Evolutionary conservation across 1,140 invertebrate species (phyloP), one percentile per base, ranked within the genome.

Genomic region (Tenebrio molitor): DNA sequence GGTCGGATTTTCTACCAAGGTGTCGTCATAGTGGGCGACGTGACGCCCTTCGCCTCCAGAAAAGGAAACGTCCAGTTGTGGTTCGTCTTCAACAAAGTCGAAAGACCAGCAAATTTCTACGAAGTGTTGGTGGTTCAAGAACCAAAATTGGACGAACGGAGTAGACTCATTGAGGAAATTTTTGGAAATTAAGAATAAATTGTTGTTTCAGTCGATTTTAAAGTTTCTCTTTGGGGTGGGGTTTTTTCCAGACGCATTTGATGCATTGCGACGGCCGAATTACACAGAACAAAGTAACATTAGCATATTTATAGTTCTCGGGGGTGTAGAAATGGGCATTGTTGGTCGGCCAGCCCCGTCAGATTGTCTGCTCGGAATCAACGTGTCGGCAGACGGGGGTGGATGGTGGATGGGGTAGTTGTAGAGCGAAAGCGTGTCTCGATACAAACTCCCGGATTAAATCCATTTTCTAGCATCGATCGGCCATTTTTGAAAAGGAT

Each of bases 1-100:
- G 50, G 50, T 4, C 25, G 50, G 6, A 33, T 58, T 25, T 58
- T 58, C 14, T 58, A 58, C 3, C 50, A 58, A 29, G 50, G 50
- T 7, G n/a, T 19, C 12, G 50, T 58, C 1, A 25, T 15, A 29
- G 50, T 58, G 2, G 50, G 50, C 3, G 50, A 58, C 15, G 50
- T 58, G 2, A 58, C 50, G 1, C 21, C 50, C 0, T 58, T 19
- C 19, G 17, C 1, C 6, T 19, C 16, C 19, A 50, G 44, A 8
- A 50, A 50, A 21, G 50, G 50, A 14, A 58, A 29, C n/a, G 21
- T 29, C 0, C 50, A 58, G 12, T 14, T 58, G 3, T 58, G 21
- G 21, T 58, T 58, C 6, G 21, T 23, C 0, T 58, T 58, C 12
- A 21, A 25, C 2, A 25, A 58, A 33, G 12, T 58, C 0, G 50